Conservation (phyloP, 1,140 invertebrate genomes). For the Drosophila miranda region DNA sequence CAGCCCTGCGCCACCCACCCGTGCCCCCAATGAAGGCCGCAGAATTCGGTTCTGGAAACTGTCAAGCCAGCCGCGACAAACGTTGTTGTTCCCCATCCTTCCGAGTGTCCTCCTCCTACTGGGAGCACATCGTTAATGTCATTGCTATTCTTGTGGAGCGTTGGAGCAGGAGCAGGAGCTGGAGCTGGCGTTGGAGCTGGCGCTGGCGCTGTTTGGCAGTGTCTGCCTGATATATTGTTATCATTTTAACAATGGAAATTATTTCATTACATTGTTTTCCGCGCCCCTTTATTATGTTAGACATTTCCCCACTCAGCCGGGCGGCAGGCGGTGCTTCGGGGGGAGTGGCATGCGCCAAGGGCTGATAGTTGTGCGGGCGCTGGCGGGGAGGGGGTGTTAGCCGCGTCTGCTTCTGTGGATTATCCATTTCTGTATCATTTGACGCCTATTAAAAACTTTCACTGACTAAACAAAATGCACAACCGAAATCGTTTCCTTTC, state of each 20-base stretch:
- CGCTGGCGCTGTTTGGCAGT: slow-evolving; percentile 17
- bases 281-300: slow-evolving; percentile 62
- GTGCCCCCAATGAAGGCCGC: not conserved
- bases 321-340: not conserved
- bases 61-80: slow-evolving; percentile 54
- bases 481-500: slow-evolving; percentile 12
- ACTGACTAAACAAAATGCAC: slow-evolving; percentile 46
- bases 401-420: not conserved
- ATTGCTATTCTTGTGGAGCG: slow-evolving; percentile 27
- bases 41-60: slow-evolving; percentile 38
- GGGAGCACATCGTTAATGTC: slow-evolving; percentile 50
- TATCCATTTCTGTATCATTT: slow-evolving; percentile 19
- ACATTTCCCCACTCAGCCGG: slow-evolving; percentile 24
- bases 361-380: not conserved
- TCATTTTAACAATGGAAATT: slow-evolving; percentile 78
- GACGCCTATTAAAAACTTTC: slow-evolving; percentile 53
- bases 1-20: not conserved
- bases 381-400: too few species aligned
- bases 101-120: slow-evolving; percentile 6
- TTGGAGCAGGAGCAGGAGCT: not conserved
- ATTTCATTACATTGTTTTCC: slow-evolving; percentile 77
- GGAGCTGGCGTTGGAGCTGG: slow-evolving; percentile 1
- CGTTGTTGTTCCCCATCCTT: slow-evolving; percentile 2
- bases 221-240: slow-evolving; percentile 80
- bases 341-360: too few species aligned